A percentile compares a stretch with the other conserved stretches of the same genome.
phyloP scores from a whole-genome alignment of 2,888 invertebrate genomes.

The Andrena marginata region DNA sequence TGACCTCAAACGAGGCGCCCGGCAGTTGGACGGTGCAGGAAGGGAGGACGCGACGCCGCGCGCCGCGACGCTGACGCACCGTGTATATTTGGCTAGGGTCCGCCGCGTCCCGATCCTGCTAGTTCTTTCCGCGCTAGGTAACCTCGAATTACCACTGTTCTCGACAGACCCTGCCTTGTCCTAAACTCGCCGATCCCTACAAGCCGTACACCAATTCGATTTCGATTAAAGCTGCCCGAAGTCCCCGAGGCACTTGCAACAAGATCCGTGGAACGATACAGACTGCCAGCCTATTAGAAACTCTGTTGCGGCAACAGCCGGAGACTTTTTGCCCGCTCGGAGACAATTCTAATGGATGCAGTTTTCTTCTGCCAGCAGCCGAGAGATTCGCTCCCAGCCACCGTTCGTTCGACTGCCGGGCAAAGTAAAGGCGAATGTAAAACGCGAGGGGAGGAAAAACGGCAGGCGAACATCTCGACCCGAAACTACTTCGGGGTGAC shows the following conservation, averaged over 20 bases:
- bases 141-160: slow-evolving; percentile 57
- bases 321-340: neutral
- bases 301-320: neutral
- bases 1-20: slow-evolving; percentile 83
- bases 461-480: slow-evolving; percentile 27
- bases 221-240: neutral
- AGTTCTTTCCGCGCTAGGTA: slow-evolving; percentile 64
- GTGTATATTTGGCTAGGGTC: slow-evolving; percentile 83
- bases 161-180: neutral
- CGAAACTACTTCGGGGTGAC: slow-evolving; percentile 46
- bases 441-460: slow-evolving; percentile 37
- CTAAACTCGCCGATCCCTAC: neutral
- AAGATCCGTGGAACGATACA: neutral
- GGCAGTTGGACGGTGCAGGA: slow-evolving; percentile 74
- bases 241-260: neutral
- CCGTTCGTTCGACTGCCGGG: neutral
- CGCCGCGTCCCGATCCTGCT: slow-evolving; percentile 69
- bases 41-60: slow-evolving; percentile 82
- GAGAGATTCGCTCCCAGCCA: slow-evolving; percentile 4
- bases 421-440: slow-evolving; percentile 40
- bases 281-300: neutral
- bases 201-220: too few species aligned
- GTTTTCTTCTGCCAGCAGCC: neutral
- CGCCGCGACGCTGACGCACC: slow-evolving; percentile 85
- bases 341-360: slow-evolving; percentile 10